Conservation (phyloP, 2,888 invertebrate genomes). For the Diplolepis rosae region DNA sequence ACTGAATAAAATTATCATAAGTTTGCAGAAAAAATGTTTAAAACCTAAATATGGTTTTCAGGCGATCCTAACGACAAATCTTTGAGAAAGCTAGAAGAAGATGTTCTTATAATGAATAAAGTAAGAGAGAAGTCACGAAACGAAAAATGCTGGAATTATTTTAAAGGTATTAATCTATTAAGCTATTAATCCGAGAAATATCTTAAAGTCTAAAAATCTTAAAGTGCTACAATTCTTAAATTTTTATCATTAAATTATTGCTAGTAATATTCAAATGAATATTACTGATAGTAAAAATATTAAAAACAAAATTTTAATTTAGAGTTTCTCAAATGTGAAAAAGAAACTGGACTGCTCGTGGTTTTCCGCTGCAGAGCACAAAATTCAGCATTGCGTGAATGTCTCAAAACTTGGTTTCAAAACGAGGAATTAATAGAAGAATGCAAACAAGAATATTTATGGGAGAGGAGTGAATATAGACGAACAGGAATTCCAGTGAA, state of each 20-base stretch:
- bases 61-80: constrained; percentile 89
- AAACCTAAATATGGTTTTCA: constrained; percentile 67
- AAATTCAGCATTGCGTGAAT: constrained; percentile 82
- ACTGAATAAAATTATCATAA: not conserved
- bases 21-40: not conserved
- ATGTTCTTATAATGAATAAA: constrained; percentile 91
- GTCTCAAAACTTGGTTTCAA: constrained; percentile 84
- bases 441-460: constrained; percentile 87
- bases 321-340: constrained; percentile 80
- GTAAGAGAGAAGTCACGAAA: constrained; percentile 87
- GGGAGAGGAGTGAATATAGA: constrained; percentile 87
- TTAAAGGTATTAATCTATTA: constrained; percentile 75
- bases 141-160: constrained; percentile 86
- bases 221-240: not conserved
- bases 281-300: not conserved
- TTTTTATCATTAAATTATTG: too few species aligned
- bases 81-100: constrained; percentile 91
- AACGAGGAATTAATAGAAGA: constrained; percentile 83
- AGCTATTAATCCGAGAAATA: not conserved
- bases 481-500: constrained; percentile 81
- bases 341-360: constrained; percentile 80
- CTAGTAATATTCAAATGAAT: too few species aligned
- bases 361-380: constrained; percentile 84
- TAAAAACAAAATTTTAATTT: constrained; percentile 42
- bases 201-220: too few species aligned